A percentile compares a stretch with the other conserved stretches of the same genome.
Conservation (phyloP, 2,888 invertebrate genomes). For the Neoascia interrupta region DNA sequence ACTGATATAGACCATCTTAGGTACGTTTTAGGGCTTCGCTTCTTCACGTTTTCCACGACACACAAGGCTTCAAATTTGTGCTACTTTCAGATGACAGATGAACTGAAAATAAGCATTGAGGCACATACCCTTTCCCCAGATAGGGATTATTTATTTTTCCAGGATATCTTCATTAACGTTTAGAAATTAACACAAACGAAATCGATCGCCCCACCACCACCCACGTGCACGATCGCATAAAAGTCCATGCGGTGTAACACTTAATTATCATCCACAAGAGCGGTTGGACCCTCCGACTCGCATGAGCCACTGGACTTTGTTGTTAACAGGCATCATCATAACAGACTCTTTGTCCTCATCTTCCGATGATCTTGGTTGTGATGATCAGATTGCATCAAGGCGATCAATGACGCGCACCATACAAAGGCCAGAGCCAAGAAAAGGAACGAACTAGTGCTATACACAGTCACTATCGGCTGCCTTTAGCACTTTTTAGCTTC, state of each 20-base stretch:
- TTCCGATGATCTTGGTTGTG: background rate
- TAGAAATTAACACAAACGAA: no score
- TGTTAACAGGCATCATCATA: conserved; percentile 14
- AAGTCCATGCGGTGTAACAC: conserved; percentile 38
- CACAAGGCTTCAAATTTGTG: no score
- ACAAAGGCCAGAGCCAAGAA: conserved; percentile 4
- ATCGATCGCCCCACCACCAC: no score
- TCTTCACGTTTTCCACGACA: no score
- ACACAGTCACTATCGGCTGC: conserved; percentile 59
- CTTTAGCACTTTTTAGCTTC: no score
- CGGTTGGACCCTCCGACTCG: conserved; percentile 50
- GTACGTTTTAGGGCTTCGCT: no score
- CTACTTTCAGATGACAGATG: no score
- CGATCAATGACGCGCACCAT: background rate
- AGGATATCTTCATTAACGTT: no score
- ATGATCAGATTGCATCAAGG: conserved; percentile 6
- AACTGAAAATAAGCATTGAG: no score
- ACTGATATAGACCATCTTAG: no score
- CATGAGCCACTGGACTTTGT: conserved; percentile 52
- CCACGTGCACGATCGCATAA: conserved; percentile 38
- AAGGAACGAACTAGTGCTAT: conserved; percentile 57
- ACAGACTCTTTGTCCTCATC: background rate
- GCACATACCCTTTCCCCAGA: no score
- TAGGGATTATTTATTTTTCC: no score
- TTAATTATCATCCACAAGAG: conserved; percentile 41